A percentile compares a stretch with the other conserved stretches of the same genome.
phyloP scores from a whole-genome alignment of 30 jellyfish, hydroid and myxozoan genomes.

The Sanderia malayensis region DNA sequence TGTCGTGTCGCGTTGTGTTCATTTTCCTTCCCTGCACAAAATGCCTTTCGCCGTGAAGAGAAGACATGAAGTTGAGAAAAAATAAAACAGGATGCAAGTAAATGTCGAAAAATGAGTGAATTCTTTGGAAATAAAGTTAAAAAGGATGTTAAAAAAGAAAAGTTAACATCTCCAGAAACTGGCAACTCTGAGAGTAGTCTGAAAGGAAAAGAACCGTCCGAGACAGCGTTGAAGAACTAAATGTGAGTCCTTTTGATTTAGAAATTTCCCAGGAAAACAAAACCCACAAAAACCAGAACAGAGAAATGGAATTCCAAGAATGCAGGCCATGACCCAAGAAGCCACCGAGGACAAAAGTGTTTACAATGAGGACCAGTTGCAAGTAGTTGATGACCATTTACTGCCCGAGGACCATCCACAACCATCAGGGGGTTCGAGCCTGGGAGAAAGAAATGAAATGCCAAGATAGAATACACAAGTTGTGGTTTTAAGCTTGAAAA shows the following conservation, averaged over 20 bases:
- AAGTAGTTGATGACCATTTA: too few species aligned
- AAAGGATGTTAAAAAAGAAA: not conserved
- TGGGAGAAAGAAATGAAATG: too few species aligned
- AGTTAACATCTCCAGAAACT: conserved; percentile 4
- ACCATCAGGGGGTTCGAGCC: too few species aligned
- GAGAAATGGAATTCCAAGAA: too few species aligned
- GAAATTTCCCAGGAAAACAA: too few species aligned
- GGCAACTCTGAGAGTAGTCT: conserved; percentile 1
- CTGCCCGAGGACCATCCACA: too few species aligned
- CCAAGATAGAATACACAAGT: conserved; percentile 19
- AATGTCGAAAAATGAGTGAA: conserved; percentile 18
- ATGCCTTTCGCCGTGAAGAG: conserved; percentile 3
- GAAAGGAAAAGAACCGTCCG: not conserved
- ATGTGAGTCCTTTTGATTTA: too few species aligned
- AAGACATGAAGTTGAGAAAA: not conserved
- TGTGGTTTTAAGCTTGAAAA: conserved; percentile 48
- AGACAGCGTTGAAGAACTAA: too few species aligned
- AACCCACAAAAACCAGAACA: too few species aligned
- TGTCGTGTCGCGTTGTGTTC: not conserved
- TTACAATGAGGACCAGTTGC: too few species aligned
- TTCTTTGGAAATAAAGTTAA: conserved; percentile 8
- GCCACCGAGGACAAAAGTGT: too few species aligned
- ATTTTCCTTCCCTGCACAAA: not conserved
- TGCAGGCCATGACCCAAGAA: too few species aligned
- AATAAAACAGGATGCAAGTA: conserved; percentile 1